phyloP scores from a whole-genome alignment of 2,113 vertebrate species.

The Mungos mungo region DNA sequence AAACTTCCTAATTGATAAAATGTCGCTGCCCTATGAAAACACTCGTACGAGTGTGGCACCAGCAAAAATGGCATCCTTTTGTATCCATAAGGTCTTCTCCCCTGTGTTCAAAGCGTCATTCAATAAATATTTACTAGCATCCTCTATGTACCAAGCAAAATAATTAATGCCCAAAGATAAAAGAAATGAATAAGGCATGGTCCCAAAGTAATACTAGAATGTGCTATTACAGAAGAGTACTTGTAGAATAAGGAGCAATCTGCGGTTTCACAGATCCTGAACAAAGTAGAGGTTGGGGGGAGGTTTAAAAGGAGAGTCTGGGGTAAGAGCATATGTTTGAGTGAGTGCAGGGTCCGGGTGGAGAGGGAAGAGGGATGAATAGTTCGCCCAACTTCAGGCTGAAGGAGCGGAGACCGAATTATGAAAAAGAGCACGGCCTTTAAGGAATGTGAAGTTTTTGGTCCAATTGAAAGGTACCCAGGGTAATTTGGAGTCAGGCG shows the following conservation, averaged over 20 bases:
- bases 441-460: background rate
- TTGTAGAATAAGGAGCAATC: background rate
- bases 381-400: background rate
- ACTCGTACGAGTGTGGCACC: background rate
- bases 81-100: background rate
- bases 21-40: background rate
- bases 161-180: slow-evolving; percentile 28
- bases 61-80: background rate
- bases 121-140: background rate
- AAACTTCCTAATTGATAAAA: background rate
- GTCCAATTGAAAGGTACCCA: background rate
- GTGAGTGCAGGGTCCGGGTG: background rate
- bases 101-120: background rate
- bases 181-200: background rate
- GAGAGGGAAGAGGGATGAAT: background rate
- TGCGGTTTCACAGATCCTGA: background rate
- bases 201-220: background rate
- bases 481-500: background rate
- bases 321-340: background rate
- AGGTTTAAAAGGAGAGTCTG: background rate
- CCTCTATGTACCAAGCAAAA: background rate
- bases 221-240: background rate
- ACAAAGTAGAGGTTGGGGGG: background rate
- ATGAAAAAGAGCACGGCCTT: background rate
- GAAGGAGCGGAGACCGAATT: background rate